Conservation (phyloP, 2,888 invertebrate species). For the Pammene fasciana region DNA sequence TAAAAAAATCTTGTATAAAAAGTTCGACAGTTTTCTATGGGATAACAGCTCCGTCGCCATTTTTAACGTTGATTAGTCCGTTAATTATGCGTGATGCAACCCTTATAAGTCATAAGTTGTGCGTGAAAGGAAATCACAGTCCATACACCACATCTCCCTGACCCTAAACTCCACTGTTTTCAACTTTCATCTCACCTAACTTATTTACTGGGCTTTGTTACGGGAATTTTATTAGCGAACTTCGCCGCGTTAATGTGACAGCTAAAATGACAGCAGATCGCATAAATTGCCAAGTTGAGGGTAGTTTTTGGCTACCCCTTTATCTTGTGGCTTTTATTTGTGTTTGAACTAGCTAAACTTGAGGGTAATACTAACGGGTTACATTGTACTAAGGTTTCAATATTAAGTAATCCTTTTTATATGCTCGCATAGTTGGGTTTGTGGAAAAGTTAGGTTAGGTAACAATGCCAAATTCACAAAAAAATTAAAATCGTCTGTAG, state of each 20-base stretch:
- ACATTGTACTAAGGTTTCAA: too few species aligned
- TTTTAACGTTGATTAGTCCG: too few species aligned
- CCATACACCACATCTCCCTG: conserved; percentile 2
- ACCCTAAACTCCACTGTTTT: conserved; percentile 47
- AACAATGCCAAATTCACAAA: too few species aligned
- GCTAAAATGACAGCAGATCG: conserved; percentile 39
- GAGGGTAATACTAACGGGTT: too few species aligned
- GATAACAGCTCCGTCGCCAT: too few species aligned
- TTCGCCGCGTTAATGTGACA: conserved; percentile 40
- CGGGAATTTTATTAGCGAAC: conserved; percentile 41
- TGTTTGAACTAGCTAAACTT: neutral
- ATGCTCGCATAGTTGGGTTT: too few species aligned
- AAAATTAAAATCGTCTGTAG: too few species aligned
- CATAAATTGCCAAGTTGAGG: conserved; percentile 32
- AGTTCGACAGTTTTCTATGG: too few species aligned
- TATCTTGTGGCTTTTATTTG: conserved; percentile 8
- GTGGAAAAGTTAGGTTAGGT: too few species aligned
- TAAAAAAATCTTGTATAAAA: too few species aligned
- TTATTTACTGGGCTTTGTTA: conserved; percentile 54
- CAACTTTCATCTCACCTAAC: conserved; percentile 61
- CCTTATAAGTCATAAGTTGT: neutral
- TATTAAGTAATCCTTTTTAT: too few species aligned
- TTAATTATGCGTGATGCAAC: neutral
- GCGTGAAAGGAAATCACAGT: neutral
- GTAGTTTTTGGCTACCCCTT: conserved; percentile 37